A percentile compares a stretch with the other conserved stretches of the same genome.
These are phyloP conservation scores for Pluvialis apricaria DNA, from an alignment of 2,113 vertebrate genomes.

Conservation along the genomic window DNA sequence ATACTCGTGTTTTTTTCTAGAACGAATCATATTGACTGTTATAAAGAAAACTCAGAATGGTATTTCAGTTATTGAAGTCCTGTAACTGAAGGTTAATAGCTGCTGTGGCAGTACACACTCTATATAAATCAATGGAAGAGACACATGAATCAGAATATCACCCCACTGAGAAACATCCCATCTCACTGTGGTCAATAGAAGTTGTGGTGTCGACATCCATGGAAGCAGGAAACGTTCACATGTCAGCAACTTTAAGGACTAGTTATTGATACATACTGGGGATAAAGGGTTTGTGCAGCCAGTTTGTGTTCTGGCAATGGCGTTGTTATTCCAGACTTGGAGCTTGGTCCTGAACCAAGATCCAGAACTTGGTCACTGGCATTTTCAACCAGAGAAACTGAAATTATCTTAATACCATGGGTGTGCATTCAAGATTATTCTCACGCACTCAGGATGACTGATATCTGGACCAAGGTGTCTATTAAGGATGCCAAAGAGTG, in stretches of 20 bases:
- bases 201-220: neutral
- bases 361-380: neutral
- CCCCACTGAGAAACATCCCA: neutral
- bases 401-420: neutral
- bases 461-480: neutral
- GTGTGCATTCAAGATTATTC: neutral
- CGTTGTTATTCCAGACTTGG: neutral
- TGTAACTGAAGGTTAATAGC: conserved; percentile 43
- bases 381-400: neutral
- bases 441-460: neutral
- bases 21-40: neutral
- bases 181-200: neutral
- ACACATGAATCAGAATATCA: neutral
- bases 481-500: neutral
- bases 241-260: neutral
- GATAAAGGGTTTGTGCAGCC: neutral
- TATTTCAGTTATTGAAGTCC: conserved; percentile 42
- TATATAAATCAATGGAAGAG: conserved; percentile 50
- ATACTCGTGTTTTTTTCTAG: neutral
- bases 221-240: neutral
- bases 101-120: conserved; percentile 23
- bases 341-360: neutral
- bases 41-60: conserved; percentile 6
- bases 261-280: neutral
- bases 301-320: neutral